These are phyloP conservation scores for Mythimna impura DNA, from an alignment of 2,888 invertebrate genomes.

Conservation along the genomic window DNA sequence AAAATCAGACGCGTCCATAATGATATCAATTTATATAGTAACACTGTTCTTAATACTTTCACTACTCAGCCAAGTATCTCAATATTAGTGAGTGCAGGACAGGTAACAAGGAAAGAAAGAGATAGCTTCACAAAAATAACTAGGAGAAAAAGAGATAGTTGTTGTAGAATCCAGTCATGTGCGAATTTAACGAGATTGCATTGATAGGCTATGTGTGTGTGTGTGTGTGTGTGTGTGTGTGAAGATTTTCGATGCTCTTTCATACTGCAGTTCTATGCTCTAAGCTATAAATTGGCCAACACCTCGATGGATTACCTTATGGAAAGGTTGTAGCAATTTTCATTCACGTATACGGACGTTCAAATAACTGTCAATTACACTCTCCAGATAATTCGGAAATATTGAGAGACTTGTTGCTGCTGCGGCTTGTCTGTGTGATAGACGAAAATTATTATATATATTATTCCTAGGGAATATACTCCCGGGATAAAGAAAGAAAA, in stretches of 20 bases:
- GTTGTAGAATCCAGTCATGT: conserved; percentile 41
- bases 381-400: not conserved
- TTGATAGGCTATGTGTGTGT: conserved; percentile 14
- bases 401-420: not conserved
- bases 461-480: too few relatives aligned
- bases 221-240: conserved; percentile 10
- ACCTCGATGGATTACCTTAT: conserved; percentile 1
- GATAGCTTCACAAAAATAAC: conserved; percentile 25
- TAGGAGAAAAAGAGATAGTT: conserved; percentile 19
- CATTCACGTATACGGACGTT: conserved; percentile 4
- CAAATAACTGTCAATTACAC: conserved; percentile 15
- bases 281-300: not conserved
- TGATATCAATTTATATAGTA: conserved; percentile 57
- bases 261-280: not conserved
- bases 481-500: too few relatives aligned
- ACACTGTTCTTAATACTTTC: conserved; percentile 60
- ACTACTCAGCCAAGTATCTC: conserved; percentile 30
- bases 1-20: conserved; percentile 48
- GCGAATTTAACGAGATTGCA: conserved; percentile 41
- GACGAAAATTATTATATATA: too few relatives aligned
- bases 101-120: conserved; percentile 37
- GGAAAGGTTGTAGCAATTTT: conserved; percentile 39
- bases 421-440: too few relatives aligned
- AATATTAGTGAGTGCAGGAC: conserved; percentile 30
- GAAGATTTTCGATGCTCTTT: conserved; percentile 2